Conservation (phyloP, 2,797 vertebrate species). For the Merluccius polli region DNA sequence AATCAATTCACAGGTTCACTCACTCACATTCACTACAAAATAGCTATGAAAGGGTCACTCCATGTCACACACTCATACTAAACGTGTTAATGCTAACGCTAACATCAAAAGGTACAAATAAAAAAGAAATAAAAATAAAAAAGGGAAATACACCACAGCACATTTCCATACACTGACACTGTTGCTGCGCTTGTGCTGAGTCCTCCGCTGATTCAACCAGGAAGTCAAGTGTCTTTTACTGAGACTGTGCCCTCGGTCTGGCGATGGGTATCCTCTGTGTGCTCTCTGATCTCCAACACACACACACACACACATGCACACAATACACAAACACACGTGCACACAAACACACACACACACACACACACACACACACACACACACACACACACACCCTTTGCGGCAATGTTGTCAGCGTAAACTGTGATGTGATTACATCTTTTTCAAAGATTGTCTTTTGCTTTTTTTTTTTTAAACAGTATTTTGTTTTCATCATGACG, state of each 20-base stretch:
- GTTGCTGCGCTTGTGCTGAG: slow-evolving; percentile 60
- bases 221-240: slow-evolving; percentile 46
- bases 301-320: slow-evolving; percentile 49
- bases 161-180: slow-evolving; percentile 27
- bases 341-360: slow-evolving; percentile 48
- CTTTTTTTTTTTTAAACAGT: slow-evolving; percentile 64
- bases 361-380: slow-evolving; percentile 50
- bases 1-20: slow-evolving; percentile 49
- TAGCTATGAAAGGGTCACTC: slow-evolving; percentile 52
- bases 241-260: slow-evolving; percentile 66
- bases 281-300: slow-evolving; percentile 56
- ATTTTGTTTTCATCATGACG: slow-evolving; percentile 41
- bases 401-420: slow-evolving; percentile 65
- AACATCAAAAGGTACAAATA: slow-evolving; percentile 24
- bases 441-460: slow-evolving; percentile 75
- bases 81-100: slow-evolving; percentile 46
- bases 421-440: slow-evolving; percentile 66
- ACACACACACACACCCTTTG: slow-evolving; percentile 44
- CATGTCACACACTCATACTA: slow-evolving; percentile 52
- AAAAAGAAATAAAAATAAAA: slow-evolving; percentile 16
- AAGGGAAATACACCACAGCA: slow-evolving; percentile 19
- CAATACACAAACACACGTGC: slow-evolving; percentile 44
- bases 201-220: slow-evolving; percentile 54
- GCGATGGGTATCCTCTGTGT: slow-evolving; percentile 55
- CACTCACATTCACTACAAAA: slow-evolving; percentile 62